phyloP scores from a whole-genome alignment of 2,888 invertebrate species.

The Heterodera filipjevi region DNA sequence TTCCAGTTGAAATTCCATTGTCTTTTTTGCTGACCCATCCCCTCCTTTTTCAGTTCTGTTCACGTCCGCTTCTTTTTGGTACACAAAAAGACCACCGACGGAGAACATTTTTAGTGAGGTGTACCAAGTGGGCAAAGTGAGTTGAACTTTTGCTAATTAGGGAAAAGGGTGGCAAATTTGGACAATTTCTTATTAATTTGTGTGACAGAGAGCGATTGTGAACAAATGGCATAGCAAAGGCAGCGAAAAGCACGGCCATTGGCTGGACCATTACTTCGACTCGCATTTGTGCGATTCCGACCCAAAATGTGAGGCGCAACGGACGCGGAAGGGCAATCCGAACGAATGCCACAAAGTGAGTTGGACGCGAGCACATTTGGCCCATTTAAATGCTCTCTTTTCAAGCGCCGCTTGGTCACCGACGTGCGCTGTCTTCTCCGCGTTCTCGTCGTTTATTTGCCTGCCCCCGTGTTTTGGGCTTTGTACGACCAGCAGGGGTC shows the following conservation, averaged over 20 bases:
- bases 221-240: slow-evolving; percentile 69
- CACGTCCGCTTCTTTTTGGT: slow-evolving; percentile 74
- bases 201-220: slow-evolving; percentile 28
- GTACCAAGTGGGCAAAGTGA: slow-evolving; percentile 73
- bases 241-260: slow-evolving; percentile 73
- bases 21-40: slow-evolving; percentile 72
- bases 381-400: neutral
- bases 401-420: slow-evolving; percentile 51
- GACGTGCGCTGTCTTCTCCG: slow-evolving; percentile 56
- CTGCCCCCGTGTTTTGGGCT: slow-evolving; percentile 93
- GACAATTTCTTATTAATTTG: no score
- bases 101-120: slow-evolving; percentile 83
- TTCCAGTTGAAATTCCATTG: no score
- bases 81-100: slow-evolving; percentile 78
- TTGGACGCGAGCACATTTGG: neutral
- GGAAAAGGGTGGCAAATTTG: no score
- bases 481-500: slow-evolving; percentile 94
- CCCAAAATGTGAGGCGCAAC: slow-evolving; percentile 43
- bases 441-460: slow-evolving; percentile 60
- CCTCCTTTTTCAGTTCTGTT: slow-evolving; percentile 74
- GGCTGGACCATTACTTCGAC: slow-evolving; percentile 57
- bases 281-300: slow-evolving; percentile 49
- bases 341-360: slow-evolving; percentile 68
- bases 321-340: slow-evolving; percentile 29
- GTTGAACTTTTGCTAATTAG: slow-evolving; percentile 24